Percentiles rank a stretch among this genome's conserved stretches.
These are phyloP conservation scores for Cephus pygmeus DNA, from an alignment of 2,888 invertebrate genomes.

Conservation along the genomic window DNA sequence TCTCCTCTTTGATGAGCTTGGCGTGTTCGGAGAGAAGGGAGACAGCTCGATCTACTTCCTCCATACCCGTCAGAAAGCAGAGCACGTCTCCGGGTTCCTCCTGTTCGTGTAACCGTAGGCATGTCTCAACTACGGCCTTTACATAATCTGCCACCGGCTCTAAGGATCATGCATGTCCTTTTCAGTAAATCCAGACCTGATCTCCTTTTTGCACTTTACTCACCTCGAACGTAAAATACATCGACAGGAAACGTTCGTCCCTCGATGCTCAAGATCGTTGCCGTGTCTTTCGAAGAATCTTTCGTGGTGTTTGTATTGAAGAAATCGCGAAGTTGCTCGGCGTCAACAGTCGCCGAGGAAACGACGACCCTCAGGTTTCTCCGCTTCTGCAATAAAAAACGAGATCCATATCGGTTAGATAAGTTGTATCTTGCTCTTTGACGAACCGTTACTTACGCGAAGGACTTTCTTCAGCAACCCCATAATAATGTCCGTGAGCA, in stretches of 20 bases:
- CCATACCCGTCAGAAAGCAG: conserved; percentile 93
- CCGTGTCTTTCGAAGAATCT: conserved; percentile 71
- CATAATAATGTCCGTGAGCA: conserved; percentile 93
- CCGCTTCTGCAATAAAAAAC: conserved; percentile 73
- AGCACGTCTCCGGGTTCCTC: conserved; percentile 89
- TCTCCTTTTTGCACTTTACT: background rate
- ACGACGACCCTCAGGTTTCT: conserved; percentile 85
- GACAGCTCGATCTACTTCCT: conserved; percentile 88
- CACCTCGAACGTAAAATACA: conserved; percentile 82
- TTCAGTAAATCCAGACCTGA: too few species aligned
- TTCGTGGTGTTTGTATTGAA: conserved; percentile 73
- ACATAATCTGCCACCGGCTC: conserved; percentile 93
- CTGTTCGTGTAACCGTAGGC: conserved; percentile 87
- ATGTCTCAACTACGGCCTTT: conserved; percentile 86
- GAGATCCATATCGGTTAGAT: background rate
- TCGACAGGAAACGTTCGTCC: conserved; percentile 91
- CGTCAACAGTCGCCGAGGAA: conserved; percentile 96
- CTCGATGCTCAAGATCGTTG: conserved; percentile 87
- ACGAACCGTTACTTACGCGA: conserved; percentile 68
- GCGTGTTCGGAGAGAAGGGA: conserved; percentile 75
- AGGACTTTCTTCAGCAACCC: conserved; percentile 93
- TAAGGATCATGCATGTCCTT: conserved; percentile 39
- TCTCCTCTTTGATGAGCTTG: conserved; percentile 67
- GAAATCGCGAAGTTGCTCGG: conserved; percentile 83
- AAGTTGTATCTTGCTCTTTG: background rate